Evolutionary conservation across 2,113 vertebrate species (phyloP).

Genomic region (Chionis minor): DNA sequence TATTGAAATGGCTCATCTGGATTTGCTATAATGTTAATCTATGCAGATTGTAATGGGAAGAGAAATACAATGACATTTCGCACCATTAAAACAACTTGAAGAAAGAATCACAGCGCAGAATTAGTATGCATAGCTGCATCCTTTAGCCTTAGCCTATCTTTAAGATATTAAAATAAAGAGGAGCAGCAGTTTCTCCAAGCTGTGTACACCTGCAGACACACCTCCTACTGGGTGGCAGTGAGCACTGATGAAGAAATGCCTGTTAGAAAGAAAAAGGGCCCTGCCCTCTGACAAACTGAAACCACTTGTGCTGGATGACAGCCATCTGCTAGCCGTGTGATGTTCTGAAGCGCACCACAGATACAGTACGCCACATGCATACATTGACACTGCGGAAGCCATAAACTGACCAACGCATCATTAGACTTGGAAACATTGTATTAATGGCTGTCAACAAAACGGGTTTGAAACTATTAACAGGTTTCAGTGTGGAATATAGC

Average conservation of each 20-base stretch:
- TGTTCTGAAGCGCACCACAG: not conserved
- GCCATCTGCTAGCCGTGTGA: not conserved
- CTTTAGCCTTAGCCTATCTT: not conserved
- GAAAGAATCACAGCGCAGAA: not conserved
- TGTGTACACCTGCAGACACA: not conserved
- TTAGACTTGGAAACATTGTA: not conserved
- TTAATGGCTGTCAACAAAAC: not conserved
- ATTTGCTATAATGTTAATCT: constrained; percentile 60
- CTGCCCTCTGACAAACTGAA: not conserved
- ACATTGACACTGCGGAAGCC: not conserved
- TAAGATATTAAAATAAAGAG: not conserved
- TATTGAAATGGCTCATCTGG: constrained; percentile 51
- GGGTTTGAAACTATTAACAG: not conserved
- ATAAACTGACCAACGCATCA: not conserved
- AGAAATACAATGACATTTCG: constrained; percentile 44
- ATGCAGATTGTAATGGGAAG: constrained; percentile 40
- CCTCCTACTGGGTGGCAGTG: not conserved
- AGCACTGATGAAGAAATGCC: not conserved
- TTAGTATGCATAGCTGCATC: not conserved
- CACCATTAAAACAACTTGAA: constrained; percentile 17
- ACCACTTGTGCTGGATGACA: not conserved
- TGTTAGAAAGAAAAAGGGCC: not conserved
- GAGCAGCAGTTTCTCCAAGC: not conserved
- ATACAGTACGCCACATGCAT: not conserved
- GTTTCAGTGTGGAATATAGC: not conserved